A percentile compares a stretch with the other conserved stretches of the same genome.
Evolutionary conservation across 2,797 vertebrate genomes (phyloP).

Genomic region (Cryptoblepharus egeriae): DNA sequence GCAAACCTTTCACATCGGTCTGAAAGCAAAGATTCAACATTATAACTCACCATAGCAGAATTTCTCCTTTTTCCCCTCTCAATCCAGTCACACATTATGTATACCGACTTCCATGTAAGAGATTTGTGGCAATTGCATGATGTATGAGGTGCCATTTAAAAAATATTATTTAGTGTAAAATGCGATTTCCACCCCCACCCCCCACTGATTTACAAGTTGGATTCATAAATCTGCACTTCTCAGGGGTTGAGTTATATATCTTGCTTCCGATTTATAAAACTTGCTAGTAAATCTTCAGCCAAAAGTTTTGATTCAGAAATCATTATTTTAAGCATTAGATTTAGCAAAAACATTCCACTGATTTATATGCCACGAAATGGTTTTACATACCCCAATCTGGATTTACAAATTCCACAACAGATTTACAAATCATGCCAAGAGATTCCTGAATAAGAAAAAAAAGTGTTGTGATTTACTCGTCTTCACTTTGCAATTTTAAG

Average conservation of each 20-base stretch:
- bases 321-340: conserved; percentile 84
- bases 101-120: conserved; percentile 73
- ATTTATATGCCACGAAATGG: conserved; percentile 74
- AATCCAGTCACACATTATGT: conserved; percentile 69
- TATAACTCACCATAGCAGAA: conserved; percentile 40
- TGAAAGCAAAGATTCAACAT: conserved; percentile 13
- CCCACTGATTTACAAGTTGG: conserved; percentile 83
- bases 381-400: conserved; percentile 73
- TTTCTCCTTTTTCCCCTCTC: conserved; percentile 38
- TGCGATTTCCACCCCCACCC: conserved; percentile 75
- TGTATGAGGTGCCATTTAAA: conserved; percentile 82
- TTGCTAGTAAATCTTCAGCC: conserved; percentile 82
- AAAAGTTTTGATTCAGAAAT: conserved; percentile 87
- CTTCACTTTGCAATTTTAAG: conserved; percentile 66
- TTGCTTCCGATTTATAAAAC: conserved; percentile 86
- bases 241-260: conserved; percentile 81
- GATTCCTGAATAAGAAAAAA: conserved; percentile 67
- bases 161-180: conserved; percentile 87
- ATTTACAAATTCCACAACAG: conserved; percentile 71
- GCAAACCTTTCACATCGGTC: neutral
- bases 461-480: conserved; percentile 76
- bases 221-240: conserved; percentile 85
- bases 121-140: conserved; percentile 80
- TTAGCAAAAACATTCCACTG: conserved; percentile 82
- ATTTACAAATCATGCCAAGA: conserved; percentile 71